These are phyloP conservation scores for Drosophila tristis DNA, from an alignment of 1,140 invertebrate species.

Conservation along the genomic window DNA sequence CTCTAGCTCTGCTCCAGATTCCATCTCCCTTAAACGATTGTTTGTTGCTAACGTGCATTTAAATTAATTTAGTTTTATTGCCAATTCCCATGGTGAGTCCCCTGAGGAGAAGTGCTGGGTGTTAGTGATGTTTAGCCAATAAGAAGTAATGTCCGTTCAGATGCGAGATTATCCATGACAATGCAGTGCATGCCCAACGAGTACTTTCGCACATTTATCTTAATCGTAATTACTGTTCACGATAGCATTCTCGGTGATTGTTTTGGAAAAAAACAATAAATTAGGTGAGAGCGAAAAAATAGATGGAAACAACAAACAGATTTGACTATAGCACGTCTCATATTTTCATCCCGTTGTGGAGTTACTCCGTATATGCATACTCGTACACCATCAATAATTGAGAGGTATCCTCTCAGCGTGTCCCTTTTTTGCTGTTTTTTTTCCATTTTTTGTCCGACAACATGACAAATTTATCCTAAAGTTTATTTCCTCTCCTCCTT, in stretches of 20 bases:
- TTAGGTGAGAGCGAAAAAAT: no score
- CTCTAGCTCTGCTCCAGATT: background rate
- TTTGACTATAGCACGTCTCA: conserved; percentile 11
- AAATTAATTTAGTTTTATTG: conserved; percentile 10
- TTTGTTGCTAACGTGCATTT: conserved; percentile 12
- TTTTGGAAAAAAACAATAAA: no score
- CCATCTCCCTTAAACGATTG: background rate
- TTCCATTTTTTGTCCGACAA: conserved; percentile 25
- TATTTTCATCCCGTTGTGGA: conserved; percentile 26
- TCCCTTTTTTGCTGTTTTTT: conserved; percentile 6
- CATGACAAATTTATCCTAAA: conserved; percentile 61
- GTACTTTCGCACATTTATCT: no score
- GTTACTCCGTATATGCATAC: conserved; percentile 17
- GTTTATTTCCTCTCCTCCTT: conserved; percentile 41
- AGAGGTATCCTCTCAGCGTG: conserved; percentile 29
- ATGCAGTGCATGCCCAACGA: no score
- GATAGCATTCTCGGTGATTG: no score
- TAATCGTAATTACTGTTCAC: no score
- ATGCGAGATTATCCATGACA: no score
- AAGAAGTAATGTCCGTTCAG: background rate
- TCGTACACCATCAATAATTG: conserved; percentile 49
- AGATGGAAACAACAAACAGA: no score
- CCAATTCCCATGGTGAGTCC: background rate
- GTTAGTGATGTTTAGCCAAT: background rate
- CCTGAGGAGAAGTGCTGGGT: background rate